Evolutionary conservation across 53 echinoderm and acorn worm genomes (phyloP).

Genomic region (Henricia sp.): DNA sequence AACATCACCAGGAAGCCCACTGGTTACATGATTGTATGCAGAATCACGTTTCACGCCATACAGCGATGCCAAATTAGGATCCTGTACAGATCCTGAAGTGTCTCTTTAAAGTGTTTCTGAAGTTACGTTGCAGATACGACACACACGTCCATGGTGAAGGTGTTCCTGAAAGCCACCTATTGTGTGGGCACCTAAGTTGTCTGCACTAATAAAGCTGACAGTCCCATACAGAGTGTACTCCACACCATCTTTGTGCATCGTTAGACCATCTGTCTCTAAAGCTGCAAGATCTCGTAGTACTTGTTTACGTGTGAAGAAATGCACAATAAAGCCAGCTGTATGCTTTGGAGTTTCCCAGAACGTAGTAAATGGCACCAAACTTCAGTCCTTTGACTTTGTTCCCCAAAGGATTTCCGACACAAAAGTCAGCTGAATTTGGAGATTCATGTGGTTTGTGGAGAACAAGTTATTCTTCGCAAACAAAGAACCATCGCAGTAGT

Average conservation of each 20-base stretch:
- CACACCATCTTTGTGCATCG: constrained; percentile 40
- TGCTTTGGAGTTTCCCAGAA: constrained; percentile 63
- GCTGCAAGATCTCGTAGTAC: constrained; percentile 21
- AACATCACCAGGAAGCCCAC: constrained; percentile 49
- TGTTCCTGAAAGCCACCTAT: constrained; percentile 72
- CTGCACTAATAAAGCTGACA: constrained; percentile 60
- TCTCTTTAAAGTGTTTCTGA: constrained; percentile 14
- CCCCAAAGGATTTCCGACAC: constrained; percentile 59
- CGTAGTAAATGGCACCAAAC: constrained; percentile 53
- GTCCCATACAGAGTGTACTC: constrained; percentile 49
- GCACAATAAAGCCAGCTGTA: constrained; percentile 61
- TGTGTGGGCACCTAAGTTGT: constrained; percentile 67
- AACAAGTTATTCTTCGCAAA: constrained; percentile 42
- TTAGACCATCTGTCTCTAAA: constrained; percentile 57
- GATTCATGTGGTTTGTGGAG: constrained; percentile 16
- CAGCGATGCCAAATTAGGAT: constrained; percentile 31
- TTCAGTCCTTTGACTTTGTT: constrained; percentile 53
- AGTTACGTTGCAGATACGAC: constrained; percentile 65
- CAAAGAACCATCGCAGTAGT: constrained; percentile 57
- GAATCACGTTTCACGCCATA: constrained; percentile 68
- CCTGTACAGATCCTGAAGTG: constrained; percentile 26
- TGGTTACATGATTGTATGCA: constrained; percentile 44
- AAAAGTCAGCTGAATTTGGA: constrained; percentile 58
- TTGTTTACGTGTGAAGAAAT: constrained; percentile 27
- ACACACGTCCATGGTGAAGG: constrained; percentile 46